Percentiles rank a stretch among this genome's conserved stretches.
Conservation (phyloP, 2,888 invertebrate species). For the Octonoba sinensis region DNA sequence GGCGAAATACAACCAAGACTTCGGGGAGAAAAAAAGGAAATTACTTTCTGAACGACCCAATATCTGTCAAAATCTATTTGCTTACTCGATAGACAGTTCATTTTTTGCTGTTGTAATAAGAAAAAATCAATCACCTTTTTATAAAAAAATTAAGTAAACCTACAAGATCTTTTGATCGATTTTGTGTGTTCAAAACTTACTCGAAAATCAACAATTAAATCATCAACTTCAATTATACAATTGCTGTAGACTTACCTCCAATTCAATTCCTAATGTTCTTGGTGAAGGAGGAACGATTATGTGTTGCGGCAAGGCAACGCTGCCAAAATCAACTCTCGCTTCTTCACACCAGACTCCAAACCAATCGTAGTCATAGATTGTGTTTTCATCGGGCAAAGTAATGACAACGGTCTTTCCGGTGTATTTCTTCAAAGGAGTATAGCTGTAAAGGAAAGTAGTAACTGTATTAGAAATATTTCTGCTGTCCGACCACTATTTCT, state of each 20-base stretch:
- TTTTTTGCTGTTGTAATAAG: too few relatives aligned
- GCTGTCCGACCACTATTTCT: neutral
- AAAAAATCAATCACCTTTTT: too few relatives aligned
- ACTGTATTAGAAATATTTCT: neutral
- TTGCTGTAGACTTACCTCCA: conserved; percentile 81
- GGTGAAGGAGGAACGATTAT: conserved; percentile 91
- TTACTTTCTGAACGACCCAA: too few relatives aligned
- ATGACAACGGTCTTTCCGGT: conserved; percentile 94
- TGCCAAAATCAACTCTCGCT: conserved; percentile 90
- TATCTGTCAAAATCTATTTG: too few relatives aligned
- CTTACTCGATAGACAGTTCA: too few relatives aligned
- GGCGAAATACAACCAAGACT: too few relatives aligned
- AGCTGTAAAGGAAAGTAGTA: conserved; percentile 72
- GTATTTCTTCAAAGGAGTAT: conserved; percentile 85
- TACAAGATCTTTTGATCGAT: too few relatives aligned
- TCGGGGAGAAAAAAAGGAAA: too few relatives aligned
- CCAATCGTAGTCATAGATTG: conserved; percentile 93
- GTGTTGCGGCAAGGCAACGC: conserved; percentile 87
- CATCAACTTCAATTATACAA: too few relatives aligned
- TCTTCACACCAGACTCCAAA: conserved; percentile 91
- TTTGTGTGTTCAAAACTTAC: too few relatives aligned
- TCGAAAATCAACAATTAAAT: too few relatives aligned
- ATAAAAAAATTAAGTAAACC: too few relatives aligned
- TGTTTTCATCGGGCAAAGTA: conserved; percentile 84
- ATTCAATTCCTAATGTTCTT: conserved; percentile 92